Evolutionary conservation across 1,140 invertebrate genomes (phyloP).

Genomic region (Camponotus pennsylvanicus): DNA sequence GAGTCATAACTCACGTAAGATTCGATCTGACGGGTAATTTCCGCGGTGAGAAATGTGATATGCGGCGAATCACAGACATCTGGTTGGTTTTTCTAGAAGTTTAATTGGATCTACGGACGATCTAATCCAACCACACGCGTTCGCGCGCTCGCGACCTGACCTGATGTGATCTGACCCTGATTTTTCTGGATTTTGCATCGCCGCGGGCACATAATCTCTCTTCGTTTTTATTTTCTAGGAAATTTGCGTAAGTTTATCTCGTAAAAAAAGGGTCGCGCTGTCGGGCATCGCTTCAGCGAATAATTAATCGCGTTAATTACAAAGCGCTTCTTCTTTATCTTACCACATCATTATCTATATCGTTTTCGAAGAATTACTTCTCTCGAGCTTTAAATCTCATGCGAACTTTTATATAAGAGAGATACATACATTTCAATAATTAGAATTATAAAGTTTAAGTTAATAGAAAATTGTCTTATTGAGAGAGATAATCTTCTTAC

Average conservation of each 20-base stretch:
- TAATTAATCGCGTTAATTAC: constrained; percentile 30
- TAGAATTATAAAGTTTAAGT: background rate
- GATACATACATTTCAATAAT: background rate
- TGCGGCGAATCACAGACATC: constrained; percentile 28
- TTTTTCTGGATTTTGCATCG: constrained; percentile 1
- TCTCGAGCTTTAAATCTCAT: background rate
- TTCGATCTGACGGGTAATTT: constrained; percentile 64
- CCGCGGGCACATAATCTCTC: background rate
- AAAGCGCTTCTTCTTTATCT: background rate
- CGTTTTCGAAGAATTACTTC: background rate
- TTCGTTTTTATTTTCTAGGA: background rate
- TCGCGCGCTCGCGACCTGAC: background rate
- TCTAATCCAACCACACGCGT: constrained; percentile 16
- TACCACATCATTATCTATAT: background rate
- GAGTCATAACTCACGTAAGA: constrained; percentile 61
- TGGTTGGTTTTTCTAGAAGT: constrained; percentile 48
- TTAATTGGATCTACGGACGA: constrained; percentile 51
- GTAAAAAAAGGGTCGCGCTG: background rate
- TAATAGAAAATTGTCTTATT: background rate
- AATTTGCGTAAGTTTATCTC: constrained; percentile 31
- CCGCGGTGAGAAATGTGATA: constrained; percentile 38
- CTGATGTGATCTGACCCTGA: background rate
- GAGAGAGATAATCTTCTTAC: background rate
- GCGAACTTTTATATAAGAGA: background rate
- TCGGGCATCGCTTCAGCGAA: background rate